phyloP scores from a whole-genome alignment of 35 echinoderm and acorn worm species.

The Holothuria glaberrima region DNA sequence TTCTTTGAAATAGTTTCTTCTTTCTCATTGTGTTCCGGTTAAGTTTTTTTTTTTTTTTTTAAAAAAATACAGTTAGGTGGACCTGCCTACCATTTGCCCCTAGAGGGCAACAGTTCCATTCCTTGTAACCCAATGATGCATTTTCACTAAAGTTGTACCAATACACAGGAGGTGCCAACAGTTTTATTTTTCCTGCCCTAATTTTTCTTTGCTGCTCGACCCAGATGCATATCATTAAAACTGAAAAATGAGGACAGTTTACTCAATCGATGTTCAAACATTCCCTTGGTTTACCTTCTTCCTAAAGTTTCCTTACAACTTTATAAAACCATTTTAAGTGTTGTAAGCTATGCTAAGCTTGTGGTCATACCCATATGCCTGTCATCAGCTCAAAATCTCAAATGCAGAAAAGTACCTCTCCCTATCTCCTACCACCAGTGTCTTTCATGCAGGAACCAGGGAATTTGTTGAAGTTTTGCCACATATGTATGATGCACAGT shows the following conservation, averaged over 20 bases:
- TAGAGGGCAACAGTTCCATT: background rate
- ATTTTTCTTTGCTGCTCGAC: slow-evolving; percentile 37
- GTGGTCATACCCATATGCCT: too few species aligned
- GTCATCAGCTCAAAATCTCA: too few species aligned
- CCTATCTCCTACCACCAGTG: too few species aligned
- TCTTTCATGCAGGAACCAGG: too few species aligned
- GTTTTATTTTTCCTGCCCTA: slow-evolving; percentile 52
- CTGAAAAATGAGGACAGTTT: slow-evolving; percentile 36
- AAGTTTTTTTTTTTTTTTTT: too few species aligned
- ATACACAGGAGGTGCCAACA: slow-evolving; percentile 47
- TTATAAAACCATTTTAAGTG: too few species aligned
- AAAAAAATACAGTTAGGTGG: background rate
- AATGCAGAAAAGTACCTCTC: too few species aligned
- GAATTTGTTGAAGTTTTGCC: too few species aligned
- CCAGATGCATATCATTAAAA: slow-evolving; percentile 46
- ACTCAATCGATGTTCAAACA: slow-evolving; percentile 8
- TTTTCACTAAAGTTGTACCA: slow-evolving; percentile 2
- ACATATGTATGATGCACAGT: too few species aligned
- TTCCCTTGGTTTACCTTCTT: background rate
- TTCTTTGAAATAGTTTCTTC: background rate
- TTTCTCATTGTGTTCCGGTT: background rate
- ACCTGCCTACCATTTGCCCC: slow-evolving; percentile 31
- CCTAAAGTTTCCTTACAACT: too few species aligned
- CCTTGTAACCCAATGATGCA: slow-evolving; percentile 29
- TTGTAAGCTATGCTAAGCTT: too few species aligned